A percentile compares a stretch with the other conserved stretches of the same genome.
phyloP scores from a whole-genome alignment of 2,113 vertebrate species.

The Scopus umbretta region DNA sequence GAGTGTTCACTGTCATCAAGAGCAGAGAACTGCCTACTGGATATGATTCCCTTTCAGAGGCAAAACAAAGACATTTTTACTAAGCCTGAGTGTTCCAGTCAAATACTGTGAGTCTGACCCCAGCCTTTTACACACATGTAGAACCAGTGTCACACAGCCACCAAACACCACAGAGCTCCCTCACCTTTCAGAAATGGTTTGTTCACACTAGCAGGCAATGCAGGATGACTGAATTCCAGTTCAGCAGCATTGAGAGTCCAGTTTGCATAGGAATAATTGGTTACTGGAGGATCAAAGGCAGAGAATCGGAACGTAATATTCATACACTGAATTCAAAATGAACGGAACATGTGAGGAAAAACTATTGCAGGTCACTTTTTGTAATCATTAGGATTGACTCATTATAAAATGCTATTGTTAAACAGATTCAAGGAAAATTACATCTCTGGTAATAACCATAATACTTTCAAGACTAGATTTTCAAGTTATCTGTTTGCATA shows the following conservation, averaged over 20 bases:
- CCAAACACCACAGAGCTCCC: not conserved
- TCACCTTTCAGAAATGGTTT: not conserved
- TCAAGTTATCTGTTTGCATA: not conserved
- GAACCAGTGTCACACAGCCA: not conserved
- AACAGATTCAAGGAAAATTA: not conserved
- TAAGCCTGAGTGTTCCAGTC: not conserved
- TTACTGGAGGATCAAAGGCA: not conserved
- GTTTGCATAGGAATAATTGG: not conserved
- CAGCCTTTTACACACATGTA: fast-evolving
- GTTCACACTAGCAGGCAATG: not conserved
- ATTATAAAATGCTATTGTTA: not conserved
- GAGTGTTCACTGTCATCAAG: not conserved
- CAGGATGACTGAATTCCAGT: not conserved
- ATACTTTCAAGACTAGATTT: not conserved
- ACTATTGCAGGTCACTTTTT: not conserved
- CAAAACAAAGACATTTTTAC: not conserved
- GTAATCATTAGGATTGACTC: not conserved
- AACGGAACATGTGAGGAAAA: not conserved
- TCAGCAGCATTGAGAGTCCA: not conserved
- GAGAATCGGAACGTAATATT: not conserved
- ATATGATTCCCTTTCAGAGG: not conserved
- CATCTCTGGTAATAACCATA: not conserved
- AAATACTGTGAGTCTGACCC: not conserved
- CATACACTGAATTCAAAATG: not conserved
- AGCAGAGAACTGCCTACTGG: not conserved